A percentile compares a stretch with the other conserved stretches of the same genome.
phyloP scores from a whole-genome alignment of 2,113 vertebrate species.

The Pogonocichla stellata region DNA sequence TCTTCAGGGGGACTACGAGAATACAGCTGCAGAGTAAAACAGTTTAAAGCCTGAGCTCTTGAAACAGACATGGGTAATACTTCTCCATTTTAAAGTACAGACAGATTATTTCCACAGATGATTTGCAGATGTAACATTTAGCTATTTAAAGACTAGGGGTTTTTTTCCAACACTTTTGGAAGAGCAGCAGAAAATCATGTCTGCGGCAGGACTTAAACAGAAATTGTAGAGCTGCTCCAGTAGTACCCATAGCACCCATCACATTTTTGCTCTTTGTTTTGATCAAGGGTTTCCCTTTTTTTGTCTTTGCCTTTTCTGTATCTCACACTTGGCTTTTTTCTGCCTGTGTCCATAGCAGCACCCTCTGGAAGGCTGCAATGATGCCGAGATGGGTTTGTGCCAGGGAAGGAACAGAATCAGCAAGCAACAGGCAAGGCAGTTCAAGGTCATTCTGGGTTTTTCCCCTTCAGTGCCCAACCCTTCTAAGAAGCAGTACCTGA shows the following conservation, averaged over 20 bases:
- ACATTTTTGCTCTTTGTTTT: constrained; percentile 43
- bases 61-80: constrained; percentile 57
- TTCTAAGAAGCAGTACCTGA: background rate
- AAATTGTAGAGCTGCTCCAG: constrained; percentile 22
- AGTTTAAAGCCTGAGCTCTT: constrained; percentile 59
- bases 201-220: constrained; percentile 19
- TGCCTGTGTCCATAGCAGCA: constrained; percentile 50
- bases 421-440: background rate
- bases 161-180: background rate
- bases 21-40: constrained; percentile 69
- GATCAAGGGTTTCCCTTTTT: background rate
- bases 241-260: constrained; percentile 37
- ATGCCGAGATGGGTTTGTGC: background rate
- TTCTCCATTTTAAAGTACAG: constrained; percentile 65
- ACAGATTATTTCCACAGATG: constrained; percentile 60
- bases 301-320: constrained; percentile 12
- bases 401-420: background rate
- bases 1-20: constrained; percentile 54
- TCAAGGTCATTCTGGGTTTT: background rate
- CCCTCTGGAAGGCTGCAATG: background rate
- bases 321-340: constrained; percentile 35
- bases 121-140: constrained; percentile 55
- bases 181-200: background rate
- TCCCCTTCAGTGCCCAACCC: background rate
- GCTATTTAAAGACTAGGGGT: constrained; percentile 24